Evolutionary conservation across 2,797 vertebrate genomes (phyloP).

Genomic region (Oryzias dopingdopingensis): DNA sequence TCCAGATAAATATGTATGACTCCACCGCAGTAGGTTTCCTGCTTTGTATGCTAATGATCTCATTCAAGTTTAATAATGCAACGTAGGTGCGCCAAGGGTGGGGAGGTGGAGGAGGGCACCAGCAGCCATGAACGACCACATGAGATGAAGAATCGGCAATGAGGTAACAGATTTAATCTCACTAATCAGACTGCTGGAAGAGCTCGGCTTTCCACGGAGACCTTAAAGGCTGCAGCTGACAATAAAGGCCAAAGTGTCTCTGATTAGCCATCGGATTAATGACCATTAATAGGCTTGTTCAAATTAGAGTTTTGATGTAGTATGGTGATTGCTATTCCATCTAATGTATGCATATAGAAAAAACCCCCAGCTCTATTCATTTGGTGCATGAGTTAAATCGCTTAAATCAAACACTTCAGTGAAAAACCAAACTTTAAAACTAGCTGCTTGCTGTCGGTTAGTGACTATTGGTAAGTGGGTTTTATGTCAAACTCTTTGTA

Average conservation of each 20-base stretch:
- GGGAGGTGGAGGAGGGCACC: conserved; percentile 38
- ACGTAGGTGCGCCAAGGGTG: conserved; percentile 42
- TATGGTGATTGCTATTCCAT: not conserved
- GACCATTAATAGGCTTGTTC: not conserved
- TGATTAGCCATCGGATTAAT: conserved; percentile 6
- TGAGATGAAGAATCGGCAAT: conserved; percentile 27
- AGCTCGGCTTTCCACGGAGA: conserved; percentile 24
- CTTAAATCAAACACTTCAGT: too few relatives aligned
- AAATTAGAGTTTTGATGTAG: not conserved
- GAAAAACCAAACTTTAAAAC: too few relatives aligned
- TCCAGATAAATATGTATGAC: conserved; percentile 75
- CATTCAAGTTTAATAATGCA: conserved; percentile 75
- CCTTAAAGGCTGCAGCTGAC: conserved; percentile 13
- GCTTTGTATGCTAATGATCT: conserved; percentile 78
- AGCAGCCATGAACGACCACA: conserved; percentile 25
- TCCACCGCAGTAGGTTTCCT: conserved; percentile 59
- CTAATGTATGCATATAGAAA: not conserved
- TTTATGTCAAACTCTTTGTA: too few relatives aligned
- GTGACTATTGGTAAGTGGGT: too few relatives aligned
- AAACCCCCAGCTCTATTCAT: too few relatives aligned
- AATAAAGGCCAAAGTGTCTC: conserved; percentile 14
- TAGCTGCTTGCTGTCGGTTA: too few relatives aligned
- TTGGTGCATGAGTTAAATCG: too few relatives aligned
- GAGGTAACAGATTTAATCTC: conserved; percentile 51
- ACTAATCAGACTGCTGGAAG: conserved; percentile 44